These are phyloP conservation scores for Cheilosia vulpina DNA, from an alignment of 2,888 invertebrate species.

Conservation along the genomic window DNA sequence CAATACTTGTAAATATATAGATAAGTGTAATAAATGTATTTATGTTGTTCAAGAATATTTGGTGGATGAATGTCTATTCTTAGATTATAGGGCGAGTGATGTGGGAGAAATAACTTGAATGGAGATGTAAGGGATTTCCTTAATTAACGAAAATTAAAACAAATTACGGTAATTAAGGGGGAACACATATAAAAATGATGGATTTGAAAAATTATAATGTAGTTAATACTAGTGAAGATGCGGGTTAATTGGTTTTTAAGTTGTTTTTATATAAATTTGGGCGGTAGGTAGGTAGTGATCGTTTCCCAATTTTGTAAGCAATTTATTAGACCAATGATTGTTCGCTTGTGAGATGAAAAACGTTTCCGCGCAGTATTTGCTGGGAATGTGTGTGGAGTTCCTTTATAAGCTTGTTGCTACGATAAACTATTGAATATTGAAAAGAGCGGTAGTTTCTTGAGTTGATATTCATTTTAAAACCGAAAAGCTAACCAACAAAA, in stretches of 20 bases:
- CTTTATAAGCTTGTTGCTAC: too few species aligned
- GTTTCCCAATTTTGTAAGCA: background rate
- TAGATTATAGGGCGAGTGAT: background rate
- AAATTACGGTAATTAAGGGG: background rate
- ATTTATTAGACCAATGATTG: background rate
- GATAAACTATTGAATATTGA: too few species aligned
- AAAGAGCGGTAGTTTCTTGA: too few species aligned
- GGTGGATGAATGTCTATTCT: slow-evolving; percentile 35
- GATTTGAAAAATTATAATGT: background rate
- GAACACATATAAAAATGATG: slow-evolving; percentile 1
- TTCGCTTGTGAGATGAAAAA: too few species aligned
- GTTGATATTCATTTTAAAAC: too few species aligned
- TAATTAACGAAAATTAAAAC: background rate
- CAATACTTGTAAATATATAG: background rate
- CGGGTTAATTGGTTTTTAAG: background rate
- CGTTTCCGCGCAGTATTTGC: too few species aligned
- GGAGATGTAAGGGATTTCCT: slow-evolving; percentile 1
- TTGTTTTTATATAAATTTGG: background rate
- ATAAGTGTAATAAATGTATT: background rate
- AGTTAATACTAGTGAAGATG: background rate
- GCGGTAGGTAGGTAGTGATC: background rate
- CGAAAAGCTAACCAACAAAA: too few species aligned
- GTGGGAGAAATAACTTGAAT: slow-evolving; percentile 5
- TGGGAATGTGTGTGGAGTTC: too few species aligned
- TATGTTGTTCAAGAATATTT: slow-evolving; percentile 19